phyloP scores from a whole-genome alignment of 2,113 vertebrate genomes.

The Alosa alosa region DNA sequence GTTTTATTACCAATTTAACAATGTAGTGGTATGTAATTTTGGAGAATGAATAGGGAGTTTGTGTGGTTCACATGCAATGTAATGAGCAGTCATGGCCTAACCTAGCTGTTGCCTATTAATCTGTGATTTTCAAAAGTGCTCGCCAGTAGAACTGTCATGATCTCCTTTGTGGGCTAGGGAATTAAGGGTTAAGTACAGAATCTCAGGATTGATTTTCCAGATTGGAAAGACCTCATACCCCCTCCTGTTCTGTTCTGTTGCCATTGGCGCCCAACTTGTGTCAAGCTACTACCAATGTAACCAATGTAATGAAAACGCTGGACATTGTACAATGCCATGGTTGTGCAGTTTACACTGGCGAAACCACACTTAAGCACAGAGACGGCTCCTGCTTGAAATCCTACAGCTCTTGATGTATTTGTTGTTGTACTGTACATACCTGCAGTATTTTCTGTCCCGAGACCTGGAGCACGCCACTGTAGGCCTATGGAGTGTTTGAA shows the following conservation, averaged over 20 bases:
- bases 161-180: background rate
- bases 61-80: background rate
- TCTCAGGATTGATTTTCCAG: conserved; percentile 24
- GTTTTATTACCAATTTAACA: background rate
- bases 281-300: background rate
- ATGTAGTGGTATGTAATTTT: background rate
- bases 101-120: background rate
- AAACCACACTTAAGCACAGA: background rate
- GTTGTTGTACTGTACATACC: background rate
- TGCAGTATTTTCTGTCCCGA: conserved; percentile 15
- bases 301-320: conserved; percentile 4
- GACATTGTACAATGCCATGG: background rate
- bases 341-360: background rate
- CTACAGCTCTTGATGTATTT: conserved; percentile 1
- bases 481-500: background rate
- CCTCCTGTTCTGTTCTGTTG: background rate
- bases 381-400: background rate
- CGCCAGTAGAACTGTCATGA: background rate
- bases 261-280: background rate
- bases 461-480: background rate
- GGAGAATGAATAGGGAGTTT: background rate
- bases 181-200: conserved; percentile 9
- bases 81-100: background rate
- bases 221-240: background rate
- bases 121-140: background rate